phyloP scores from a whole-genome alignment of 1,140 invertebrate genomes.

The Bathynomus jamesi region DNA sequence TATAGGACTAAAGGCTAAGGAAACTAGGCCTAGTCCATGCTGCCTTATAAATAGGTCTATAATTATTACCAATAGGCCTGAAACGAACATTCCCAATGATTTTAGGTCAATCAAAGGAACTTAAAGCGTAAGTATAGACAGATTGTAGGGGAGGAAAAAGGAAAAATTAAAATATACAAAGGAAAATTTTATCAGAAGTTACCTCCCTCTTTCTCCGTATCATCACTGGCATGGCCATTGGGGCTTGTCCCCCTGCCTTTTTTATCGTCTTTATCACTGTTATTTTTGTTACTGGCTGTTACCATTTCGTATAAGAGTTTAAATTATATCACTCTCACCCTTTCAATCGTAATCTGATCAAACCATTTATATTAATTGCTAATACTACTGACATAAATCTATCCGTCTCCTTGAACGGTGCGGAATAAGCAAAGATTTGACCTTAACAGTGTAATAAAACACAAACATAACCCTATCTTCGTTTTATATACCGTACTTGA shows the following conservation, averaged over 20 bases:
- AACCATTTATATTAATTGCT: not conserved
- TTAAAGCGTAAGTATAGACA: too few relatives aligned
- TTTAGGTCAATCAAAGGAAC: too few relatives aligned
- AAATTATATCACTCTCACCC: not conserved
- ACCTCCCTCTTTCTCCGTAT: not conserved
- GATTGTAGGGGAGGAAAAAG: too few relatives aligned
- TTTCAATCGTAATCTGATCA: not conserved
- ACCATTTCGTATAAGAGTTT: not conserved
- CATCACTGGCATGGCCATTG: not conserved
- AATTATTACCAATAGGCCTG: too few relatives aligned
- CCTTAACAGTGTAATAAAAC: not conserved
- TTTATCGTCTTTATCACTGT: not conserved
- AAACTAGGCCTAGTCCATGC: too few relatives aligned
- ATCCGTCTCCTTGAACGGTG: not conserved
- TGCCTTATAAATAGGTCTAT: too few relatives aligned
- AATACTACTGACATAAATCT: not conserved
- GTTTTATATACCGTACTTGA: not conserved
- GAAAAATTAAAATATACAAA: too few relatives aligned
- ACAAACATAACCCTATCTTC: not conserved
- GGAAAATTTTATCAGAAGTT: too few relatives aligned
- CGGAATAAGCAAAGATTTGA: not conserved
- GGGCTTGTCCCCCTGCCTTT: not conserved
- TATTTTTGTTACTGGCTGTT: not conserved
- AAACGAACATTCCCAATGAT: too few relatives aligned
- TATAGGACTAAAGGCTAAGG: too few relatives aligned